Conservation (phyloP, 2,113 vertebrate species). For the Rhinolophus sinicus region DNA sequence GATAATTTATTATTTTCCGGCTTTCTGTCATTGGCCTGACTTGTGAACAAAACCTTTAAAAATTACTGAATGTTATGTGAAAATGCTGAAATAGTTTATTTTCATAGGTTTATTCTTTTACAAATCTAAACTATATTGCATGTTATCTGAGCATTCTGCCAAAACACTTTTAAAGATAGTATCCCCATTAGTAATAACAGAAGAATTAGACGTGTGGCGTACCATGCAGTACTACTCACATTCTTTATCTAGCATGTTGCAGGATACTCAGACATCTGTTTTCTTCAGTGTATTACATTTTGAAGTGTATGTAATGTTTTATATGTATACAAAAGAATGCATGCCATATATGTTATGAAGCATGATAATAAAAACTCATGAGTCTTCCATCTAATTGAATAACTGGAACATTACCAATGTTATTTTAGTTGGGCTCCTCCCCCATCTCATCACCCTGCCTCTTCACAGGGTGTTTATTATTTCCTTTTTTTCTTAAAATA, state of each 20-base stretch:
- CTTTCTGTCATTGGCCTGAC: conserved; percentile 26
- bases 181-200: conserved; percentile 30
- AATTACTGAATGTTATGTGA: neutral
- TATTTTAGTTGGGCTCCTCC: neutral
- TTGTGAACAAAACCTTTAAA: conserved; percentile 13
- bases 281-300: neutral
- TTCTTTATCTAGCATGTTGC: neutral
- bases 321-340: neutral
- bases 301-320: neutral
- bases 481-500: conserved; percentile 23
- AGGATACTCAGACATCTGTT: neutral
- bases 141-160: neutral
- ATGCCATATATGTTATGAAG: neutral
- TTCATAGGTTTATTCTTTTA: neutral
- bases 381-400: conserved; percentile 6
- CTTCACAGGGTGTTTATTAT: neutral
- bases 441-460: neutral
- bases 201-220: neutral
- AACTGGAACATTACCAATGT: conserved; percentile 26
- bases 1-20: neutral
- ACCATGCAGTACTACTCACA: neutral
- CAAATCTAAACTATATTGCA: neutral
- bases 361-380: neutral
- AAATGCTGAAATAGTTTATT: conserved; percentile 38
- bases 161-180: conserved; percentile 33